Evolutionary conservation across 1,140 invertebrate species (phyloP), one percentile per base, ranked within the genome.

Genomic region (Zaprionus taronus): DNA sequence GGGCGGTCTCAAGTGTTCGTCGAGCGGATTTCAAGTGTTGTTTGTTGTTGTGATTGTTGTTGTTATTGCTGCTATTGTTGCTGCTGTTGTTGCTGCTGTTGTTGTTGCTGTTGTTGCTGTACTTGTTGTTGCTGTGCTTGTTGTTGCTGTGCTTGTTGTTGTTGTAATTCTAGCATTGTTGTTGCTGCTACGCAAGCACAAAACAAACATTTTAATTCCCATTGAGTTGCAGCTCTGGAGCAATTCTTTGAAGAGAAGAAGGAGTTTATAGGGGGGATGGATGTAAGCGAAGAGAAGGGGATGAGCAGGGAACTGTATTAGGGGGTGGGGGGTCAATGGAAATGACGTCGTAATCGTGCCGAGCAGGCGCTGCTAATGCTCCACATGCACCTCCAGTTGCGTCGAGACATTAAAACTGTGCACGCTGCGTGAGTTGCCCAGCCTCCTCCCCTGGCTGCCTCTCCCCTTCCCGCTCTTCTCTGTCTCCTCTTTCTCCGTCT

Each of bases 121-220:
- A 60, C 41, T 77, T 63, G 17, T 11, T 49, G 44, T 5, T 49
- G 47, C 4, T 49, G 20, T 22, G 12, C 4, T 12, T 14, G 20
- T 24, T 61, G 41, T 17, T 47, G 41, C 11, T 47, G 41, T 12
- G 5, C 11, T 24, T 61, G 41, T 17, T 47, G 41, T 17, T 47
- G 41, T 47, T 47, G 41, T 44, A 44, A 44, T 60, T 38, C 67
- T 66, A 58, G 51, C 31, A 41, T 68, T 70, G 79, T 65, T 64
- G 61, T 63, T 41, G 26, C 56, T 58, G 41, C 36, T 74, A 22
- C 72, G 60, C 58, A 63, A 58, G 70, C 78, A 66, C 72, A 74
- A 17, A 81, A 83, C 81, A 83, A 89, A 87, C 84, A 89, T 89
- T 89, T 84, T 81, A 89, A 89, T 84, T 89, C 84, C 85, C 81